Conservation (phyloP, 2,888 invertebrate species). For the Mythimna pallens region DNA sequence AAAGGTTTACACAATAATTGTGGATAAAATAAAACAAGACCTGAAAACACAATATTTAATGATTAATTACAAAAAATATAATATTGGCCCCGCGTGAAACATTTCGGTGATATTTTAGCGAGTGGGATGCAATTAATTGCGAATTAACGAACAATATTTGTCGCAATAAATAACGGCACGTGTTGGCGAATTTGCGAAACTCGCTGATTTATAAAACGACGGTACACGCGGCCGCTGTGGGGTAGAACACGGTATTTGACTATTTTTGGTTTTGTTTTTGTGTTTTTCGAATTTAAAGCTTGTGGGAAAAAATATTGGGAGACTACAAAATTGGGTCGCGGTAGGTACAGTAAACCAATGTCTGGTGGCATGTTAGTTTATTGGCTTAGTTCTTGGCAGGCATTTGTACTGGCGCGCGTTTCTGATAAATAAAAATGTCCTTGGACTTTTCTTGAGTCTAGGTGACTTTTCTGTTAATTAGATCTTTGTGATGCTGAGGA, state of each 20-base stretch:
- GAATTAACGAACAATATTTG: slow-evolving; percentile 77
- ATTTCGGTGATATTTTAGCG: slow-evolving; percentile 50
- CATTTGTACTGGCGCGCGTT: background rate
- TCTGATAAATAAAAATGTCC: background rate
- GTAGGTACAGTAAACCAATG: background rate
- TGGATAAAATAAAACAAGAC: slow-evolving; percentile 42
- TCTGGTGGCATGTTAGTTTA: background rate
- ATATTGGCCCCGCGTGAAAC: slow-evolving; percentile 49
- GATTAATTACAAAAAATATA: slow-evolving; percentile 64
- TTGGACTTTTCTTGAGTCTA: background rate
- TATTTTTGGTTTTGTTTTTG: background rate
- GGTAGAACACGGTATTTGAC: slow-evolving; percentile 17
- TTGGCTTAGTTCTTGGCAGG: slow-evolving; percentile 1
- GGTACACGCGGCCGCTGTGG: slow-evolving; percentile 28
- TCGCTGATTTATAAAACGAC: slow-evolving; percentile 65
- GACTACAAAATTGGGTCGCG: background rate
- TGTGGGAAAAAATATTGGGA: background rate
- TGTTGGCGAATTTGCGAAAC: slow-evolving; percentile 67
- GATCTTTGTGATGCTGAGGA: too few relatives aligned
- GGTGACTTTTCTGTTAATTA: too few relatives aligned
- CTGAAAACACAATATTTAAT: slow-evolving; percentile 59
- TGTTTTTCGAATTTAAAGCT: background rate
- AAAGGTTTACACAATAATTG: slow-evolving; percentile 27
- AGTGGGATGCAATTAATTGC: slow-evolving; percentile 71
- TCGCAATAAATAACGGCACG: slow-evolving; percentile 76